Conservation (phyloP, 2,888 invertebrate species). For the Drosophila neutralis region DNA sequence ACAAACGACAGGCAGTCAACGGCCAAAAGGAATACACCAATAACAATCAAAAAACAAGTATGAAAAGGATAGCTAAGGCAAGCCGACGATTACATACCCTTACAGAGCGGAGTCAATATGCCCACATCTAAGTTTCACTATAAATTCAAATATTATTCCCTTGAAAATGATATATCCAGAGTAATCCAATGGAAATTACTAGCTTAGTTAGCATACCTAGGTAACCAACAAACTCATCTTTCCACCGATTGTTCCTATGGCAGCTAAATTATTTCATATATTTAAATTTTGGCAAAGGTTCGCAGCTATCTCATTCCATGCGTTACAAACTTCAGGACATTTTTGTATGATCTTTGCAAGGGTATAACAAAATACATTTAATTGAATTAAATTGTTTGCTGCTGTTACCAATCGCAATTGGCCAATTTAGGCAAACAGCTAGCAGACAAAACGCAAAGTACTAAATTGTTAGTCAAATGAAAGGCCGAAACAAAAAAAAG, state of each 20-base stretch:
- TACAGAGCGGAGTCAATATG: background rate
- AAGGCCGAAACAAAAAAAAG: slow-evolving; percentile 45
- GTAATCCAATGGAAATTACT: background rate
- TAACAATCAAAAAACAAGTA: background rate
- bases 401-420: slow-evolving; percentile 81
- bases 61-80: no score
- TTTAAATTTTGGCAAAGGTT: background rate
- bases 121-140: no score
- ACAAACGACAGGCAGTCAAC: slow-evolving; percentile 75
- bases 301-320: background rate
- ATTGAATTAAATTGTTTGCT: slow-evolving; percentile 83
- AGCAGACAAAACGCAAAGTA: slow-evolving; percentile 67
- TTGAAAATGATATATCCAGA: no score
- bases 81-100: background rate
- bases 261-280: background rate
- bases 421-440: slow-evolving; percentile 77
- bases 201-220: background rate
- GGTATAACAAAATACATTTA: slow-evolving; percentile 61
- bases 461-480: slow-evolving; percentile 77
- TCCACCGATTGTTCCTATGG: background rate
- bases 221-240: background rate
- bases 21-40: slow-evolving; percentile 39
- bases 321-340: background rate
- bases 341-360: background rate
- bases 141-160: no score